These are phyloP conservation scores for Anisognathus igniventris DNA, from an alignment of 2,797 vertebrate genomes.

Conservation along the genomic window DNA sequence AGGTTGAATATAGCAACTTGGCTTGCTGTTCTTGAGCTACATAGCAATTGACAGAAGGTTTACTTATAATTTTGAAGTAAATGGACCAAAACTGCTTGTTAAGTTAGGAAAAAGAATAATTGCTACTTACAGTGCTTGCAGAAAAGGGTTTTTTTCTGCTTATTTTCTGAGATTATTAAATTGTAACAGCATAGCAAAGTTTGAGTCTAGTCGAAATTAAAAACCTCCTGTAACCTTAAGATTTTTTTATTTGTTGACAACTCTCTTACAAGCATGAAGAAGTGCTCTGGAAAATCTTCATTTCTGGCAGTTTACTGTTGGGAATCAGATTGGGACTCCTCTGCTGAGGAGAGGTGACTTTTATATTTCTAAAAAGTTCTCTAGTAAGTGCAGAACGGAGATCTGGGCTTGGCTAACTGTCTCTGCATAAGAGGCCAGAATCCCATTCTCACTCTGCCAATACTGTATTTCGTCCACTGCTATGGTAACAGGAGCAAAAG, in stretches of 20 bases:
- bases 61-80: constrained; percentile 29
- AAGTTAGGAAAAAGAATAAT: neutral
- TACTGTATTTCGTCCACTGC: neutral
- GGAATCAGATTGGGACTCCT: neutral
- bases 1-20: neutral
- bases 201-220: neutral
- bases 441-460: neutral
- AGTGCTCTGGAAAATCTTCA: neutral
- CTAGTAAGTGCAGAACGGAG: neutral
- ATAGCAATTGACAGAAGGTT: neutral
- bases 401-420: neutral
- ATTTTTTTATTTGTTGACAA: neutral
- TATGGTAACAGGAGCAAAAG: constrained; percentile 4
- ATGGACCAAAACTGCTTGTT: neutral
- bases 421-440: neutral
- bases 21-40: neutral
- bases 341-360: neutral
- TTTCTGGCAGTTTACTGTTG: neutral
- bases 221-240: neutral
- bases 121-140: neutral
- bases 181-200: neutral
- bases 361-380: neutral
- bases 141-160: neutral
- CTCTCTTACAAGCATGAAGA: neutral
- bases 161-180: neutral